A percentile compares a stretch with the other conserved stretches of the same genome.
Conservation (phyloP, 2,888 invertebrate genomes). For the Elmis aenea region DNA sequence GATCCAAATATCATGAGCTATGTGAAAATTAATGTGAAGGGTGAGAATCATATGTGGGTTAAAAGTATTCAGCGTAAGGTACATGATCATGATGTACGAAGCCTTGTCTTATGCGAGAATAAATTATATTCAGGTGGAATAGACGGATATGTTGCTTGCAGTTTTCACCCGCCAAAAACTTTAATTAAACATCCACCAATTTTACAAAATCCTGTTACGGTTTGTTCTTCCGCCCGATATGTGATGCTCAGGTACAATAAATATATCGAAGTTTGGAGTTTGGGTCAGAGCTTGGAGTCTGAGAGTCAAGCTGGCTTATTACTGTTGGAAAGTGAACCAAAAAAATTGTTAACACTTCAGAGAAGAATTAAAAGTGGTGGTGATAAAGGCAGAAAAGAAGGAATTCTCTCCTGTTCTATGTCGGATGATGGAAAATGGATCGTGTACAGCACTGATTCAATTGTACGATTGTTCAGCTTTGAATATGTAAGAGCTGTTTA, state of each 20-base stretch:
- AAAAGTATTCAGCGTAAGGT: constrained; percentile 71
- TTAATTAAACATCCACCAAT: constrained; percentile 69
- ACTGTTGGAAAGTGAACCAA: constrained; percentile 51
- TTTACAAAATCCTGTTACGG: constrained; percentile 54
- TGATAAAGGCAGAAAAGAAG: constrained; percentile 51
- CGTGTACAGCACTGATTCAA: constrained; percentile 66
- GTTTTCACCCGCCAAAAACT: constrained; percentile 64
- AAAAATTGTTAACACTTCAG: constrained; percentile 65
- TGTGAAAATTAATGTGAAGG: constrained; percentile 57
- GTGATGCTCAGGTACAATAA: constrained; percentile 52
- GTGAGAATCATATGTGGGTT: constrained; percentile 68
- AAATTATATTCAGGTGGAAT: constrained; percentile 75
- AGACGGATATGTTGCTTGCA: constrained; percentile 72
- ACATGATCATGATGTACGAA: constrained; percentile 82
- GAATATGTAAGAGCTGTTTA: constrained; percentile 47
- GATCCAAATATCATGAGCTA: constrained; percentile 77
- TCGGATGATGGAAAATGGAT: constrained; percentile 68
- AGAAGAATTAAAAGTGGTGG: constrained; percentile 44
- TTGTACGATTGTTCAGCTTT: constrained; percentile 64
- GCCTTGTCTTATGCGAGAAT: constrained; percentile 57
- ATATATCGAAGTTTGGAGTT: constrained; percentile 60
- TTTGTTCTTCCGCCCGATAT: constrained; percentile 53
- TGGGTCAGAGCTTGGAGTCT: constrained; percentile 47
- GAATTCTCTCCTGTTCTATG: constrained; percentile 65
- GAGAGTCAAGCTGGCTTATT: constrained; percentile 39